Conservation (phyloP, 2,113 vertebrate species). For the Anseranas semipalmata region DNA sequence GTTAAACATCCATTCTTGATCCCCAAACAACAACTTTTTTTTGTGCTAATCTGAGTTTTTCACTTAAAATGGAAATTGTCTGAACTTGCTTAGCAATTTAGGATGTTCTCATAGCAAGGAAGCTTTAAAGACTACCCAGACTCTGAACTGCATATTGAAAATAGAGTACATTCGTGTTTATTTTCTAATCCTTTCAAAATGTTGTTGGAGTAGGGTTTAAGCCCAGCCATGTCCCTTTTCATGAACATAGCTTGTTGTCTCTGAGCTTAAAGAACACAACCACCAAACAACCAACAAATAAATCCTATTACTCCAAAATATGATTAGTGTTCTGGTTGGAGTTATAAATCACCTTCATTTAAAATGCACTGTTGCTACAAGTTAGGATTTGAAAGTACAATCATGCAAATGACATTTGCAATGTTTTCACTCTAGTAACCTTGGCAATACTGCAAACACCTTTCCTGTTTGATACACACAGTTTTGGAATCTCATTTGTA, state of each 20-base stretch:
- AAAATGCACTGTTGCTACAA: conserved; percentile 74
- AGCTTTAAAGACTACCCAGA: background rate
- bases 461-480: conserved; percentile 60
- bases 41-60: conserved; percentile 38
- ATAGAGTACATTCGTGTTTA: background rate
- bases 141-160: background rate
- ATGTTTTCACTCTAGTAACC: conserved; percentile 73
- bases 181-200: conserved; percentile 56
- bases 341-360: conserved; percentile 73
- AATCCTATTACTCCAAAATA: conserved; percentile 70
- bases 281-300: conserved; percentile 59
- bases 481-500: conserved; percentile 44
- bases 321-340: conserved; percentile 69
- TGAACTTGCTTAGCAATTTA: conserved; percentile 47
- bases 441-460: conserved; percentile 70
- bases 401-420: conserved; percentile 70
- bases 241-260: conserved; percentile 33
- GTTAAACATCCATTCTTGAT: conserved; percentile 46
- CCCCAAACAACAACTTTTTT: background rate
- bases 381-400: conserved; percentile 72
- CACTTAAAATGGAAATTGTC: conserved; percentile 49
- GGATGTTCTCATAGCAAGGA: conserved; percentile 22
- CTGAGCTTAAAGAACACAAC: conserved; percentile 45
- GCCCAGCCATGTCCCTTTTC: conserved; percentile 9
- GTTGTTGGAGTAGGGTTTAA: conserved; percentile 34